Evolutionary conservation across 2,888 invertebrate species (phyloP), one percentile per base, ranked within the genome.

Genomic region (Chrysotoxum bicinctum): DNA sequence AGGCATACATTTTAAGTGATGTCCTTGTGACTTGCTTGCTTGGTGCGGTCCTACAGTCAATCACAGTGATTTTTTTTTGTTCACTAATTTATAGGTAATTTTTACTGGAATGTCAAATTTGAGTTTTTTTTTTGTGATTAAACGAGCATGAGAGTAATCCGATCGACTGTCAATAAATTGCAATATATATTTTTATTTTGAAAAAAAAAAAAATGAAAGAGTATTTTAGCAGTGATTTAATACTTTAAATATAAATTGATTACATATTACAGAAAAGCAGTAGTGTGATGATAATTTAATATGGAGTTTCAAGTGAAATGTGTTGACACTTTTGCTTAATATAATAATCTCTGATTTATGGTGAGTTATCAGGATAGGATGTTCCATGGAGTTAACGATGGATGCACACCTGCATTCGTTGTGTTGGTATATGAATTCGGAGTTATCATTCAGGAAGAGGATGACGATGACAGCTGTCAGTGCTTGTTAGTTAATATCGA

Each of bases 21-120:
- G 84, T 75, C 80, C 80, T 80, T 50, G 66, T 70, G 50, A 83
- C 60, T 83, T n/a, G n/a, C n/a, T 50, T 50, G 21, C 23, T 6
- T 48, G 43, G 3, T 43, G 10, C 19, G 43, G 2, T 43, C 9
- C 3, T 19, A 10, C 19, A 45, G 19, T 19, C 23, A 50, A 50
- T 50, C 23, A 50, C 58, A n/a, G 40, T 40, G 40, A 37, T 21
- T 60, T 60, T 60, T 58, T 37, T 6, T 26, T 8, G 37, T n/a
- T 26, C 2, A 23, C 8, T 26, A 43, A 43, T 62, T 43, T 43
- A 26, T 30, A 12, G 43, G 62, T 43, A 43, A 43, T 40, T 43
- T 62, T 26, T 26, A 23, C 9, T 60, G 40, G 40, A 40, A 43
- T 43, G 62, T 37, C 58, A 58, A 14, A 37, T 21, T 37, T 21